These are phyloP conservation scores for Hirtodrosophila histrioides DNA, from an alignment of 2,888 invertebrate genomes.

Conservation along the genomic window DNA sequence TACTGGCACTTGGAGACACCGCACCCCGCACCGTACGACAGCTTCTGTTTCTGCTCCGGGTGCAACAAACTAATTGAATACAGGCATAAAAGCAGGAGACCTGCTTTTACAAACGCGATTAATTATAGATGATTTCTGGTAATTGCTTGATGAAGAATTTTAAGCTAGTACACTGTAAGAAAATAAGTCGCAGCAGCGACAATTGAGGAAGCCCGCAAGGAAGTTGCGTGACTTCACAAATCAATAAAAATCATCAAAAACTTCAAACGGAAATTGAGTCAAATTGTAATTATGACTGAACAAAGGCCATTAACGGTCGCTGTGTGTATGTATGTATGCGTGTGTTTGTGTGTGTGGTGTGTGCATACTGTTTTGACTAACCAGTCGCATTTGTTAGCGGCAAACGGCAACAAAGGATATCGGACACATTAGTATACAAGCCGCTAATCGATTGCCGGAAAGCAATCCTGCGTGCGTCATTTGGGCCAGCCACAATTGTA, in stretches of 20 bases:
- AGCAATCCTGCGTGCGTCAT: constrained; percentile 36
- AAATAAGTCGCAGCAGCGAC: constrained; percentile 2
- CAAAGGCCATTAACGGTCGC: constrained; percentile 54
- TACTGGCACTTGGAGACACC: constrained; percentile 27
- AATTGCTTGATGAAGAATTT: constrained; percentile 47
- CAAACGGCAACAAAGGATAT: constrained; percentile 13
- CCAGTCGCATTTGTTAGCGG: constrained; percentile 25
- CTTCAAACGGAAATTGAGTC: constrained; percentile 74
- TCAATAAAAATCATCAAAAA: constrained; percentile 76
- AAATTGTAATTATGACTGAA: constrained; percentile 73
- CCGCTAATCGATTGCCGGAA: constrained; percentile 20
- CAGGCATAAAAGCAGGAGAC: constrained; percentile 2
- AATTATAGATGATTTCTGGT: constrained; percentile 67
- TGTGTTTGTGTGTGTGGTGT: constrained; percentile 5
- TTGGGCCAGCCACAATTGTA: constrained; percentile 53
- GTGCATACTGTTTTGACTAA: constrained; percentile 12
- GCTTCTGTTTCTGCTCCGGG: constrained; percentile 21
- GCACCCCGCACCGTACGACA: neutral
- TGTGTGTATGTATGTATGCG: constrained; percentile 7
- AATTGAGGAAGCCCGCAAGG: constrained; percentile 24
- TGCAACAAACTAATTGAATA: constrained; percentile 66
- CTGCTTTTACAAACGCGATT: constrained; percentile 39
- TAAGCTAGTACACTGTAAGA: constrained; percentile 1
- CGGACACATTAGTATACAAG: constrained; percentile 31
- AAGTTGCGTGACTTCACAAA: constrained; percentile 78